These are phyloP conservation scores for Mus spretus DNA, from an alignment of 2,797 vertebrate species.

Conservation along the genomic window DNA sequence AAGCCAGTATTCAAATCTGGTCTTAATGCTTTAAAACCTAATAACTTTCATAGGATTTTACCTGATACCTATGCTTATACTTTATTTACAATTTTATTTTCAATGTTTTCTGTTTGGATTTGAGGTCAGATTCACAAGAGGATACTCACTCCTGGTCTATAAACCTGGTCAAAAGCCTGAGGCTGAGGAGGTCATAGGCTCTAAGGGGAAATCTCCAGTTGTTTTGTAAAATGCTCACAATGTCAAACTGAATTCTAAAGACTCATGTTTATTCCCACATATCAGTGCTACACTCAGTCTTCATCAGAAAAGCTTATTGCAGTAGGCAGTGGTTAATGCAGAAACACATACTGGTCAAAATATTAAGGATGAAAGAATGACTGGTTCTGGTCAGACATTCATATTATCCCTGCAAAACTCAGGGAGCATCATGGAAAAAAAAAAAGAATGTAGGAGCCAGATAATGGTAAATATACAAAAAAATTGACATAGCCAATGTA, in stretches of 20 bases:
- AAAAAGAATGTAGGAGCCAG: background rate
- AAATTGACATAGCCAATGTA: background rate
- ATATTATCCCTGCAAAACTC: background rate
- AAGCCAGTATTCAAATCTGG: background rate
- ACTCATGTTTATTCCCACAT: background rate
- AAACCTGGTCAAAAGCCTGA: background rate
- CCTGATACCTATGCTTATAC: background rate
- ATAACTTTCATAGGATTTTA: slow-evolving; percentile 9
- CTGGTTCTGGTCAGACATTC: background rate
- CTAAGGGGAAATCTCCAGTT: background rate
- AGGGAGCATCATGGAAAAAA: background rate
- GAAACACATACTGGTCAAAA: background rate
- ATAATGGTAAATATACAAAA: background rate
- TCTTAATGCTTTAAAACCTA: slow-evolving; percentile 15
- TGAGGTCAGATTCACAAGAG: background rate
- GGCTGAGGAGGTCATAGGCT: background rate
- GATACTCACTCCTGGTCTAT: background rate
- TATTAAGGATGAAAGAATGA: background rate
- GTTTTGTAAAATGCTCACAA: background rate
- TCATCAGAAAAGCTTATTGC: background rate
- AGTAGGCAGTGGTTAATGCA: background rate
- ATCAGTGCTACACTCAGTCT: background rate
- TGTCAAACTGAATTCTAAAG: background rate
- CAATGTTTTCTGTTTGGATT: background rate
- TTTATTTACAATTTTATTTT: slow-evolving; percentile 35